Evolutionary conservation across 2,888 invertebrate genomes (phyloP), one percentile per base, ranked within the genome.

Genomic region (Clostera curtula): DNA sequence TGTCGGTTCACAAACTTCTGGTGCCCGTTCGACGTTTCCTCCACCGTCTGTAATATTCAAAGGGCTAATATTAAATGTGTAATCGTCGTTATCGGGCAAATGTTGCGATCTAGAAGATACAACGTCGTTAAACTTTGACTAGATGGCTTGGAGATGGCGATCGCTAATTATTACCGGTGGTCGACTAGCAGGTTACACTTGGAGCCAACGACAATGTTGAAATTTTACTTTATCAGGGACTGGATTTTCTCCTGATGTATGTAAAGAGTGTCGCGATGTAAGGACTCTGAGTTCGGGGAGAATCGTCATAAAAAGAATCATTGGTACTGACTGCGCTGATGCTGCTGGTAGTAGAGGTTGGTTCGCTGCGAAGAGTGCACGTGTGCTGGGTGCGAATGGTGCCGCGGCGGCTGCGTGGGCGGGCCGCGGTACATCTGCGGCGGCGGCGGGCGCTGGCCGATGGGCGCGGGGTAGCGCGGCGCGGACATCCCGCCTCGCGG

Each of bases 401-500:
- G 14, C 5, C 7, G 71, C 43, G 45, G 49, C 26, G 74, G 70
- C 59, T 63, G 49, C 30, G 71, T 69, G 41, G 76, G 75, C 54
- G 79, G 73, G 52, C 67, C n/a, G n/a, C n/a, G n/a, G n/a, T n/a
- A n/a, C n/a, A n/a, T n/a, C n/a, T n/a, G n/a, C n/a, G n/a, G n/a
- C n/a, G n/a, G n/a, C n/a, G n/a, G 77, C 42, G 86, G 86, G 12
- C 86, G 75, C 70, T 86, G 86, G 11, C 49, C 49, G 51, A 86
- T 86, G 47, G 86, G 86, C 53, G 85, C 72, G 22, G 86, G 86
- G 67, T 85, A 86, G 36, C 84, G 79, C 56, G 77, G 79, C 41
- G 75, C 70, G 24, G 47, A 43, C 62, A 70, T 49, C 21, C 63
- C 66, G 38, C 70, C 72, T 48, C 73, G 69, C 19, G 45, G 42